Evolutionary conservation across 2,113 vertebrate genomes (phyloP).

Genomic region (Lagopus leucura): DNA sequence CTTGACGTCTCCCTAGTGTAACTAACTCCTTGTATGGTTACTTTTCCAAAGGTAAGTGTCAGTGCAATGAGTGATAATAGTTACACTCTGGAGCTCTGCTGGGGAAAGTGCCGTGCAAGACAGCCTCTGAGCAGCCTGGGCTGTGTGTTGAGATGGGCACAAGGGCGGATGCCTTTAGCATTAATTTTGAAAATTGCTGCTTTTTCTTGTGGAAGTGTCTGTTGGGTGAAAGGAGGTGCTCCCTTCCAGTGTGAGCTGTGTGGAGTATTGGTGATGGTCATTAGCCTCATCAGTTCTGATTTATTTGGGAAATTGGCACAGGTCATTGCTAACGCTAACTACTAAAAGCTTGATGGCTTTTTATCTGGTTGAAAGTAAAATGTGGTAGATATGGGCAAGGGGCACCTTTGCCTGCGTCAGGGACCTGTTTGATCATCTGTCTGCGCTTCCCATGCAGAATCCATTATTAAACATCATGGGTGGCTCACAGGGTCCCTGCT

Average conservation of each 20-base stretch:
- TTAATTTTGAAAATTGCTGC: neutral
- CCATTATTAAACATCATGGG: neutral
- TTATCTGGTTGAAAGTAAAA: neutral
- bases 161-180: neutral
- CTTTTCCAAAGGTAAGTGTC: slow-evolving; percentile 51
- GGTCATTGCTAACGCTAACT: neutral
- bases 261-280: neutral
- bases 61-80: neutral
- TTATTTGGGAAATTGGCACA: neutral
- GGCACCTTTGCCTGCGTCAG: neutral
- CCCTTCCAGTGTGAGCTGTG: neutral
- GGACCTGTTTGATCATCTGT: neutral
- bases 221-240: neutral
- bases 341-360: neutral
- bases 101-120: neutral
- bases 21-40: slow-evolving; percentile 55
- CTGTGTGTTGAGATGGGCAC: neutral
- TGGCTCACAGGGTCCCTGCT: neutral
- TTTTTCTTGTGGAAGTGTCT: neutral
- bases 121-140: neutral
- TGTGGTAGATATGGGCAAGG: neutral
- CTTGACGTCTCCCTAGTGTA: neutral
- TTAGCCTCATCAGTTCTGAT: neutral
- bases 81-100: neutral
- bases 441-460: accelerated